phyloP scores from a whole-genome alignment of 2,888 invertebrate species.

The Spialia ferax region DNA sequence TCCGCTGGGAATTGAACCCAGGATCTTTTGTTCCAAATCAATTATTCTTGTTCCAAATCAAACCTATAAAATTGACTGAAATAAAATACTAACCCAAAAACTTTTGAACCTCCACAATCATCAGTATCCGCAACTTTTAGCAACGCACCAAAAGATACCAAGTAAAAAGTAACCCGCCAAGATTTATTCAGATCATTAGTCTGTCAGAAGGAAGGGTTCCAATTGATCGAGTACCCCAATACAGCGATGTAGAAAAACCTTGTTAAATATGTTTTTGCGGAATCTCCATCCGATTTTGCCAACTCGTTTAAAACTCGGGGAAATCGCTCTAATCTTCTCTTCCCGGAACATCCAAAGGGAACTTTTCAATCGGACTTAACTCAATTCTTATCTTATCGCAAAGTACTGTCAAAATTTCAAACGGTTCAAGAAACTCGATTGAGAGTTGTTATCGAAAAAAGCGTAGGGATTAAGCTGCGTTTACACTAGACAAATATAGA shows the following conservation, averaged over 20 bases:
- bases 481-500: too few species aligned
- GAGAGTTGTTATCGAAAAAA: constrained; percentile 38
- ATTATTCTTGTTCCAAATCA: too few species aligned
- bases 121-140: neutral
- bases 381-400: constrained; percentile 73
- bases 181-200: constrained; percentile 37
- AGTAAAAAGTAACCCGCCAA: constrained; percentile 20
- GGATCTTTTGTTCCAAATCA: too few species aligned
- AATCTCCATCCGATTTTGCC: constrained; percentile 18
- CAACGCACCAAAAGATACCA: constrained; percentile 8
- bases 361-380: constrained; percentile 78
- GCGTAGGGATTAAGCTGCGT: too few species aligned
- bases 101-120: neutral
- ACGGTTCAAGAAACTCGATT: constrained; percentile 58
- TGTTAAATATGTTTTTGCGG: constrained; percentile 39
- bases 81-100: neutral
- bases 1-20: too few species aligned
- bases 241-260: constrained; percentile 33
- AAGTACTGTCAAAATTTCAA: constrained; percentile 74
- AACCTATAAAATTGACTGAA: neutral
- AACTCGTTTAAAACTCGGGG: constrained; percentile 46
- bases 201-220: constrained; percentile 30
- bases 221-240: constrained; percentile 29
- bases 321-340: constrained; percentile 64
- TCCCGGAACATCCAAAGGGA: constrained; percentile 67